Evolutionary conservation across 2,113 vertebrate genomes (phyloP).

Genomic region (Heliornis fulica): DNA sequence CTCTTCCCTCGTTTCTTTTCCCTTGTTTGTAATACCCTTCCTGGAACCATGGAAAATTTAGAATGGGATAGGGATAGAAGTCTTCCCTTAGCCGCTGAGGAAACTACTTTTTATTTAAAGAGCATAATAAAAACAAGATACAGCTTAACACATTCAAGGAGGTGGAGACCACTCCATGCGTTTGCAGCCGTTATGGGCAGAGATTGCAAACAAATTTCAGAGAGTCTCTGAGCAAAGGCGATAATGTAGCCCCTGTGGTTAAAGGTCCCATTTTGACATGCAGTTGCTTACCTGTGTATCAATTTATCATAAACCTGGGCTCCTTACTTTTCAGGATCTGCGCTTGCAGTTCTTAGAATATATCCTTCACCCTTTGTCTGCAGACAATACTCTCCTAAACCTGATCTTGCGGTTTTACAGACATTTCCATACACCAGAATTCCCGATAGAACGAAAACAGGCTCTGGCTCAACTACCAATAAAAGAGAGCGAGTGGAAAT

Average conservation of each 20-base stretch:
- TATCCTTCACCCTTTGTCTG: slow-evolving; percentile 99
- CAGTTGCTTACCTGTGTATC: slow-evolving; percentile 97
- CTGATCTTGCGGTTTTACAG: slow-evolving; percentile 96
- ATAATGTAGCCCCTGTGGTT: slow-evolving; percentile 82
- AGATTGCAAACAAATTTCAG: slow-evolving; percentile 87
- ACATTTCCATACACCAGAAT: slow-evolving; percentile 97
- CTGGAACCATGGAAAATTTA: slow-evolving; percentile 56
- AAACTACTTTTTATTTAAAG: slow-evolving; percentile 64
- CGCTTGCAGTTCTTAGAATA: slow-evolving; percentile 85
- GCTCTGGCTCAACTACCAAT: slow-evolving; percentile 96
- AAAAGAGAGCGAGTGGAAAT: slow-evolving; percentile 87
- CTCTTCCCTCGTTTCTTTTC: not conserved
- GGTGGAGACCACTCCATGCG: slow-evolving; percentile 64
- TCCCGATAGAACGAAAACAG: slow-evolving; percentile 96
- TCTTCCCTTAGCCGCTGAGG: slow-evolving; percentile 74
- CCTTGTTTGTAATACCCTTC: slow-evolving; percentile 67
- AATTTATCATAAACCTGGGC: slow-evolving; percentile 93
- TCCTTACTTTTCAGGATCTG: slow-evolving; percentile 86
- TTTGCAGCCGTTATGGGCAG: slow-evolving; percentile 82
- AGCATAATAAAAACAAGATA: slow-evolving; percentile 49
- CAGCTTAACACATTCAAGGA: slow-evolving; percentile 39
- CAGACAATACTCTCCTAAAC: slow-evolving; percentile 95
- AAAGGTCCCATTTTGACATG: slow-evolving; percentile 93
- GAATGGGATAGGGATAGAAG: slow-evolving; percentile 49
- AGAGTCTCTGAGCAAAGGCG: slow-evolving; percentile 76